phyloP scores from a whole-genome alignment of 2,888 invertebrate species.

The Pseudococcus longispinus region DNA sequence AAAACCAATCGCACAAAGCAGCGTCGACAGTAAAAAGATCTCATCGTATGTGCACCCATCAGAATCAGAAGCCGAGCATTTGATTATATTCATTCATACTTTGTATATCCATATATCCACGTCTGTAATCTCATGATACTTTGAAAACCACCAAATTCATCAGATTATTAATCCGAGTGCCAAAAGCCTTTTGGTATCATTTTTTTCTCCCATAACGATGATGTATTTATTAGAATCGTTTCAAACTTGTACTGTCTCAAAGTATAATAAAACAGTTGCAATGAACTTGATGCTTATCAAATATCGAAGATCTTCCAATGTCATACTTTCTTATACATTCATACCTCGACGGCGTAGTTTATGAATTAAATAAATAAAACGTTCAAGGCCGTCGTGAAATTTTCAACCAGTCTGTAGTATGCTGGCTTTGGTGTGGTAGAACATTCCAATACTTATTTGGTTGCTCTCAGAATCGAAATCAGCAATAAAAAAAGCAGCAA shows the following conservation, averaged over 20 bases:
- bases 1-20: not conserved
- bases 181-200: not conserved
- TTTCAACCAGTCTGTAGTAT: not conserved
- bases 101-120: not conserved
- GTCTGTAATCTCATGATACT: not conserved
- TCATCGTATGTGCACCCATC: not conserved
- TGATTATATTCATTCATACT: not conserved
- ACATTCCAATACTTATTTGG: not conserved
- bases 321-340: slow-evolving; percentile 31
- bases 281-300: slow-evolving; percentile 18
- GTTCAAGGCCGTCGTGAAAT: slow-evolving; percentile 9
- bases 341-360: slow-evolving; percentile 14
- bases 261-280: not conserved
- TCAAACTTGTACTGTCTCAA: not conserved
- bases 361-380: slow-evolving; percentile 30
- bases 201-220: not conserved
- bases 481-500: no score
- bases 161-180: not conserved
- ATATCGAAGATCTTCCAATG: not conserved
- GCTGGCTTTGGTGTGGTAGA: not conserved
- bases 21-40: slow-evolving; percentile 6
- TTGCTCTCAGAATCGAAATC: no score
- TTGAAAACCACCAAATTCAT: not conserved
- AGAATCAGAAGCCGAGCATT: not conserved
- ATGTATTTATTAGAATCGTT: not conserved